Evolutionary conservation across 2,113 vertebrate species (phyloP).

Genomic region (Microtus pennsylvanicus): DNA sequence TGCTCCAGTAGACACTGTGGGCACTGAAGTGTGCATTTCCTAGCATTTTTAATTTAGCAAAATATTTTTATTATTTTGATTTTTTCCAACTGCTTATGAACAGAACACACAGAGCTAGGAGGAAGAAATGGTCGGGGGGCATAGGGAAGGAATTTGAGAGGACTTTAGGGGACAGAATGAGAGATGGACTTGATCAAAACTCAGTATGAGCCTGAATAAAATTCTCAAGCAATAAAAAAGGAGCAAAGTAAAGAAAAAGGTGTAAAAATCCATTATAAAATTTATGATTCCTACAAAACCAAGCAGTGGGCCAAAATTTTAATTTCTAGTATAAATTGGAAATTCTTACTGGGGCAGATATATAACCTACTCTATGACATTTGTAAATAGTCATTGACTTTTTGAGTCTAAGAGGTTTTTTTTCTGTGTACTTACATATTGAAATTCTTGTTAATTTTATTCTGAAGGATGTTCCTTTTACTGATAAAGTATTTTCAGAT

Average conservation of each 20-base stretch:
- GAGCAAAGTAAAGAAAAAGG: neutral
- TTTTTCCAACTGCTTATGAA: neutral
- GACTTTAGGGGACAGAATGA: neutral
- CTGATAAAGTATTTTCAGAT: slow-evolving; percentile 42
- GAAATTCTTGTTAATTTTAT: slow-evolving; percentile 32
- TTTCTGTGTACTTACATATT: neutral
- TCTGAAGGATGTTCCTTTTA: slow-evolving; percentile 54
- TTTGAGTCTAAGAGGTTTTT: neutral
- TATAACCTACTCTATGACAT: neutral
- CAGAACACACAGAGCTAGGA: neutral
- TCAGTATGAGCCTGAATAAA: neutral
- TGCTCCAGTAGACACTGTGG: neutral
- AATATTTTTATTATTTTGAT: slow-evolving; percentile 20
- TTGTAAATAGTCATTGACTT: neutral
- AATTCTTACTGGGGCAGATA: neutral
- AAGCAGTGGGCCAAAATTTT: neutral
- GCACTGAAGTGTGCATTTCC: neutral
- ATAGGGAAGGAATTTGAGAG: neutral
- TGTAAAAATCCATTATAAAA: neutral
- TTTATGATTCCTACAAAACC: neutral
- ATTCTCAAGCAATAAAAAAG: neutral
- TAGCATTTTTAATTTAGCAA: slow-evolving; percentile 9
- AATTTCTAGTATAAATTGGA: neutral
- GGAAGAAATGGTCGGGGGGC: neutral
- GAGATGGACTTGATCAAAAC: neutral